Percentiles rank a stretch among this genome's conserved stretches.
These are phyloP conservation scores for Osmoderma eremita DNA, from an alignment of 2,888 invertebrate genomes.

Conservation along the genomic window DNA sequence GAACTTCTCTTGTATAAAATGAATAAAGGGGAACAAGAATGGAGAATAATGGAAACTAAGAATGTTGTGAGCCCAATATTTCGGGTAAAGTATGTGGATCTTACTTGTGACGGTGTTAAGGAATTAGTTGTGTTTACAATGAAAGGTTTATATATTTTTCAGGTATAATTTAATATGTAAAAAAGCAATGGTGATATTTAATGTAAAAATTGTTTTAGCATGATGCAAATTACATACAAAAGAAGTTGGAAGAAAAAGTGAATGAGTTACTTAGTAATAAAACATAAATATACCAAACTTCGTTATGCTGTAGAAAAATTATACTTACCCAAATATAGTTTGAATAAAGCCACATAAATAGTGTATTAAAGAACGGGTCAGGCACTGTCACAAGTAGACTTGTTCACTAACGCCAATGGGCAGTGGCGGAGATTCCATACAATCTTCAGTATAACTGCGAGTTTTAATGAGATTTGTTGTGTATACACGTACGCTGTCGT, in stretches of 20 bases:
- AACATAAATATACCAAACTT: too few species aligned
- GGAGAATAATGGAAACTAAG: slow-evolving; percentile 66
- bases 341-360: too few species aligned
- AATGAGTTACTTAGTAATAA: slow-evolving; percentile 44
- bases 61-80: slow-evolving; percentile 72
- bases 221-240: slow-evolving; percentile 53
- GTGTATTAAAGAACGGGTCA: too few species aligned
- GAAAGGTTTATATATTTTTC: slow-evolving; percentile 74
- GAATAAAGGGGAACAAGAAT: slow-evolving; percentile 57
- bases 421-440: too few species aligned
- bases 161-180: slow-evolving; percentile 60
- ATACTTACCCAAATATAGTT: too few species aligned
- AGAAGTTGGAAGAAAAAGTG: slow-evolving; percentile 53
- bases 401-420: too few species aligned
- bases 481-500: too few species aligned
- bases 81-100: slow-evolving; percentile 70
- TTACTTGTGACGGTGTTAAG: slow-evolving; percentile 74
- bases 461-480: too few species aligned
- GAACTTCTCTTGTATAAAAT: slow-evolving; percentile 67
- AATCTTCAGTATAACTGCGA: too few species aligned
- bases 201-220: slow-evolving; percentile 50
- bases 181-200: slow-evolving; percentile 1
- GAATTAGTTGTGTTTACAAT: slow-evolving; percentile 74
- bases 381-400: too few species aligned
- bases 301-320: too few species aligned